A percentile compares a stretch with the other conserved stretches of the same genome.
Evolutionary conservation across 2,888 invertebrate genomes (phyloP).

Genomic region (Apamea monoglypha): DNA sequence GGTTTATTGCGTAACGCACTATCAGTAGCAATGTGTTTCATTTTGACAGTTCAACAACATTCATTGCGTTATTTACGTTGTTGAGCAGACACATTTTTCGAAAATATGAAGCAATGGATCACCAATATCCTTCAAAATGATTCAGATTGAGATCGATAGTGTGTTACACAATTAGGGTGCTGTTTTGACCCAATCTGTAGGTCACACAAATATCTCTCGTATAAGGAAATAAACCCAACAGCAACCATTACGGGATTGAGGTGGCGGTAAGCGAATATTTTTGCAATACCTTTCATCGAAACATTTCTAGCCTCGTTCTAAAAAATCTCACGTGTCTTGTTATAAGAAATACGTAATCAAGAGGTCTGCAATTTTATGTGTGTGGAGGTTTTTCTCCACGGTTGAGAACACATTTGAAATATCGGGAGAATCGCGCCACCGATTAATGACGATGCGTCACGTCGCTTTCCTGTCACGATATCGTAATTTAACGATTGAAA

Average conservation of each 20-base stretch:
- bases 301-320: neutral
- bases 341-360: neutral
- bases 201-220: neutral
- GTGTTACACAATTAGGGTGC: no score
- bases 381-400: neutral
- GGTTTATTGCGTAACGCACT: no score
- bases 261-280: neutral
- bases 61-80: no score
- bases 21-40: no score
- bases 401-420: slow-evolving; percentile 36
- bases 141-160: no score
- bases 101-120: no score
- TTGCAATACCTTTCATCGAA: neutral
- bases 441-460: slow-evolving; percentile 44
- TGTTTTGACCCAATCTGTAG: neutral
- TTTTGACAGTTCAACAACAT: no score
- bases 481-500: neutral
- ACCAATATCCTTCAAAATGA: no score
- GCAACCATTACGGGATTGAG: neutral
- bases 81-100: no score
- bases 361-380: neutral
- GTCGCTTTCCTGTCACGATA: neutral
- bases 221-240: neutral
- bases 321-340: neutral
- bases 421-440: slow-evolving; percentile 15